Evolutionary conservation across 1,140 invertebrate species (phyloP).

Genomic region (Drosophila miranda): DNA sequence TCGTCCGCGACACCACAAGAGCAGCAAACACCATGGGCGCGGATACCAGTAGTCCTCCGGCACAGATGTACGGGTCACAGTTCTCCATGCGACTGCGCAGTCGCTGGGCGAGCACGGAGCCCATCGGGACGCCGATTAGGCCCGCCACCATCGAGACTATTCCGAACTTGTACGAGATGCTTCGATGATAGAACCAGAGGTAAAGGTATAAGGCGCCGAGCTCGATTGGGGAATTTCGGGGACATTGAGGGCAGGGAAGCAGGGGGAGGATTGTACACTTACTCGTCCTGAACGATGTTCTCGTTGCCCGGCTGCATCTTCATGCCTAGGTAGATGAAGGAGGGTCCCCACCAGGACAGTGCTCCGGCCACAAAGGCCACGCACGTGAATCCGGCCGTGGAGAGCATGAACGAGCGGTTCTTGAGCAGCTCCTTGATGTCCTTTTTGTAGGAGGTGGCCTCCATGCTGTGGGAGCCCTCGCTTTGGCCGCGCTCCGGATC

Average conservation of each 20-base stretch:
- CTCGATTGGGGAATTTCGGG: constrained; percentile 6
- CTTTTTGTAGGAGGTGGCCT: constrained; percentile 87
- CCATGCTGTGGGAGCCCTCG: constrained; percentile 89
- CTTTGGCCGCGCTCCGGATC: constrained; percentile 95
- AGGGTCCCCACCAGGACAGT: constrained; percentile 97
- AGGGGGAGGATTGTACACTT: constrained; percentile 77
- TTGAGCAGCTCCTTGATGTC: constrained; percentile 86
- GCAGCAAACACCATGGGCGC: constrained; percentile 92
- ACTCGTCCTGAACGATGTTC: constrained; percentile 84
- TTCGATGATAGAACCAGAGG: constrained; percentile 80
- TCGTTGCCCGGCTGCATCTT: constrained; percentile 85
- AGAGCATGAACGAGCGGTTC: constrained; percentile 96
- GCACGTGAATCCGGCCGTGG: constrained; percentile 96
- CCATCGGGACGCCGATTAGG: constrained; percentile 95
- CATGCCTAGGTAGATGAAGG: constrained; percentile 91
- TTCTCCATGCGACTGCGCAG: constrained; percentile 86
- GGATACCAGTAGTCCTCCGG: constrained; percentile 91
- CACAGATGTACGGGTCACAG: constrained; percentile 97
- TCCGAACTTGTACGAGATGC: constrained; percentile 95
- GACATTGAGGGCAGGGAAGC: constrained; percentile 45
- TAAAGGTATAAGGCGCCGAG: constrained; percentile 24
- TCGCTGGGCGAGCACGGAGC: constrained; percentile 90
- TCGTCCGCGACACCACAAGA: constrained; percentile 86
- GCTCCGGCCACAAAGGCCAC: constrained; percentile 98
- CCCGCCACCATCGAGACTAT: constrained; percentile 96